Evolutionary conservation across 2,888 invertebrate species (phyloP).

Genomic region (Sussaba pulchella): DNA sequence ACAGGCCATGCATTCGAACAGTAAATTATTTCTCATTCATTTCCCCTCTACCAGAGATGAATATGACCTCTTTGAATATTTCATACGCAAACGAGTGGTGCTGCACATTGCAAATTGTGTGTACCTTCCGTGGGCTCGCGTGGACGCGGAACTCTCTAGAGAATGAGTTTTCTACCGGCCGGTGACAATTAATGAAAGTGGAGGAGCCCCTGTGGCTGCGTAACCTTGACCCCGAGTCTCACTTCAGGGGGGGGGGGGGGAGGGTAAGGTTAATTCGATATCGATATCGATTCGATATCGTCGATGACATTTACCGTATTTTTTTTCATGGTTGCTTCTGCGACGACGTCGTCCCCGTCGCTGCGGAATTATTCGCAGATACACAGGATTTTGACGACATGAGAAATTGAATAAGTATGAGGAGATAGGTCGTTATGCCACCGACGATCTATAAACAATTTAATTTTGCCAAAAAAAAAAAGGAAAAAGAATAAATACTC

Average conservation of each 20-base stretch:
- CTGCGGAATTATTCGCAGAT: background rate
- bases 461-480: background rate
- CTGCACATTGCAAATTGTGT: slow-evolving; percentile 3
- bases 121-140: background rate
- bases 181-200: slow-evolving; percentile 12
- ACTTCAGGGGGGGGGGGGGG: background rate
- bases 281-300: too few species aligned
- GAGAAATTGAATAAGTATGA: slow-evolving; percentile 78
- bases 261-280: too few species aligned
- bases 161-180: background rate
- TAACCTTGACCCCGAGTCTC: slow-evolving; percentile 8
- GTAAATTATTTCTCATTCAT: background rate
- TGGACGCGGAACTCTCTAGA: background rate
- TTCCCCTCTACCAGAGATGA: background rate
- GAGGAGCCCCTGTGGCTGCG: background rate
- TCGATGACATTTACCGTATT: background rate
- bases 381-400: slow-evolving; percentile 60
- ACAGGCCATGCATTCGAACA: background rate
- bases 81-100: background rate
- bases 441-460: slow-evolving; percentile 72
- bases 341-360: background rate
- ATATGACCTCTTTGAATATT: background rate
- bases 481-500: background rate
- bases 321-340: background rate
- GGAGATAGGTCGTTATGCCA: slow-evolving; percentile 75